These are phyloP conservation scores for Calameuta idolon DNA, from an alignment of 2,888 invertebrate genomes.

Conservation along the genomic window DNA sequence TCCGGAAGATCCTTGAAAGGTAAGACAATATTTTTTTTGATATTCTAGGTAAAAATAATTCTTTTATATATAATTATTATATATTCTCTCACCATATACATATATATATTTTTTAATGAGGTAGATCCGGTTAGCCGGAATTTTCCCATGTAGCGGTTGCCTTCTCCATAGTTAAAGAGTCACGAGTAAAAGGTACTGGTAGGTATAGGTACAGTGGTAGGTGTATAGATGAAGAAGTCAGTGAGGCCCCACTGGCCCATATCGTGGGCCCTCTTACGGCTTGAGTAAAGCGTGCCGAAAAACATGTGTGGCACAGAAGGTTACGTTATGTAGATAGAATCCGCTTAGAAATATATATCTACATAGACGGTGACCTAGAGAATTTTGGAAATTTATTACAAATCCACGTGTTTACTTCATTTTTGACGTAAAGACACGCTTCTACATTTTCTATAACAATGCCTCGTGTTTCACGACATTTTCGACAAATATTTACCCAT, in stretches of 20 bases:
- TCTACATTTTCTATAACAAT: background rate
- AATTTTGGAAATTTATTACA: conserved; percentile 24
- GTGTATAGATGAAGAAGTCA: background rate
- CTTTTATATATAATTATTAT: background rate
- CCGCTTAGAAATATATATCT: background rate
- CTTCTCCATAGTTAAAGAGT: background rate
- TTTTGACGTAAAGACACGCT: background rate
- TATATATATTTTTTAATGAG: background rate
- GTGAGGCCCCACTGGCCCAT: background rate
- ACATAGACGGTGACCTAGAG: background rate
- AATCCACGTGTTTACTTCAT: conserved; percentile 31
- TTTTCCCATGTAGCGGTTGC: background rate
- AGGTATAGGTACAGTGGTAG: background rate
- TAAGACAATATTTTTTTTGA: background rate
- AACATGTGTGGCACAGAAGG: conserved; percentile 42
- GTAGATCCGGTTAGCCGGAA: background rate
- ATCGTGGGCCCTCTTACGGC: conserved; percentile 13
- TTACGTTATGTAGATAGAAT: background rate
- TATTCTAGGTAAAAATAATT: background rate
- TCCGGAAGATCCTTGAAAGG: background rate
- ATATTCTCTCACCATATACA: background rate
- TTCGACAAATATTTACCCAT: background rate
- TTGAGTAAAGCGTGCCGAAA: conserved; percentile 24
- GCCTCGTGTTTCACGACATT: background rate
- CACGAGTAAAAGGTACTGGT: background rate